A percentile compares a stretch with the other conserved stretches of the same genome.
Conservation (phyloP, 1,140 invertebrate species). For the Anadara kagoshimensis region DNA sequence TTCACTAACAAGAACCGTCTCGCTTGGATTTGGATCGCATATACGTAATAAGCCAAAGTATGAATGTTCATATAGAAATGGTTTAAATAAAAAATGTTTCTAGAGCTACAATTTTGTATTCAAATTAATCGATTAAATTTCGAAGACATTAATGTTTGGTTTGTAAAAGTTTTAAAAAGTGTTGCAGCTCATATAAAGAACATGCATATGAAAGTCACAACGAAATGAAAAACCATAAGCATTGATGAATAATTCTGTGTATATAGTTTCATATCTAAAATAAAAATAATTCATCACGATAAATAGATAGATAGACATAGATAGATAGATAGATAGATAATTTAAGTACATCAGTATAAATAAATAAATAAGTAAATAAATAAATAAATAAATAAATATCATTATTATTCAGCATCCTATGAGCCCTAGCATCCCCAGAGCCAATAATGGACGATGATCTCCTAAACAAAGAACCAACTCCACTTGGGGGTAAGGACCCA, state of each 20-base stretch:
- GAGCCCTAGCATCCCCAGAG: constrained; percentile 51
- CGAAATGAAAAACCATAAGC: background rate
- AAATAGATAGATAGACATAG: too few species aligned
- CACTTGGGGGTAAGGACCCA: too few species aligned
- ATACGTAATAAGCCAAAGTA: constrained; percentile 83
- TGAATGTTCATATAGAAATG: constrained; percentile 77
- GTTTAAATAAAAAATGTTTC: background rate
- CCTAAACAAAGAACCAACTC: too few species aligned
- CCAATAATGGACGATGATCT: constrained; percentile 43
- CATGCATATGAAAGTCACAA: background rate
- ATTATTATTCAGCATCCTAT: constrained; percentile 38
- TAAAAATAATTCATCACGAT: background rate
- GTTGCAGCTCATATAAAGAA: background rate
- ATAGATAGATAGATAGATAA: too few species aligned
- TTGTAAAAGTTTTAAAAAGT: background rate
- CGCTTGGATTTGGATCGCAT: constrained; percentile 80
- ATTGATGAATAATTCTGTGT: background rate
- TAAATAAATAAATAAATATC: background rate
- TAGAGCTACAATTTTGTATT: background rate
- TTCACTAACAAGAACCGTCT: constrained; percentile 80
- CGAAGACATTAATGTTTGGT: background rate
- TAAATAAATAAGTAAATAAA: too few species aligned
- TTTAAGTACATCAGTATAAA: too few species aligned
- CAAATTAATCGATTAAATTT: background rate
- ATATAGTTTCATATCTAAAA: background rate